phyloP scores from a whole-genome alignment of 2,888 invertebrate species.

The Achlya flavicornis region DNA sequence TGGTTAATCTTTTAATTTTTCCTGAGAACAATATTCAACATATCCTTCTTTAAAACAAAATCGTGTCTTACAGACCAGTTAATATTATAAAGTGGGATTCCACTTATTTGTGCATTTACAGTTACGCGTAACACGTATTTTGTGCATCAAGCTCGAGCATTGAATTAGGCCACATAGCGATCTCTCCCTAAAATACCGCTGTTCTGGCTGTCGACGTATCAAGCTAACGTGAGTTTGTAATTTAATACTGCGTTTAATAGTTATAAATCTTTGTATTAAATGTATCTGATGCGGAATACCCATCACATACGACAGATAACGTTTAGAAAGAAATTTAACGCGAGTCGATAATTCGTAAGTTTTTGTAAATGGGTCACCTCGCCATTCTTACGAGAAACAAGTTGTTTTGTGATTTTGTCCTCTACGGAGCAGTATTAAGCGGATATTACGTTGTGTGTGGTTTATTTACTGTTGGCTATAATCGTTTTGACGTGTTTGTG shows the following conservation, averaged over 20 bases:
- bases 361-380: conserved; percentile 84
- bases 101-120: conserved; percentile 80
- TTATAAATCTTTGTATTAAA: conserved; percentile 36
- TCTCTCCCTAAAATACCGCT: conserved; percentile 85
- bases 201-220: conserved; percentile 84
- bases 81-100: conserved; percentile 36
- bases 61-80: conserved; percentile 18
- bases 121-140: conserved; percentile 84
- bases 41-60: conserved; percentile 30
- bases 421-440: conserved; percentile 37
- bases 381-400: conserved; percentile 76
- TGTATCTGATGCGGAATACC: conserved; percentile 42
- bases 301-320: conserved; percentile 55
- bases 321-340: conserved; percentile 65
- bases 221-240: conserved; percentile 77
- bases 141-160: conserved; percentile 83
- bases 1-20: conserved; percentile 69
- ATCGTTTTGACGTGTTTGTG: conserved; percentile 50
- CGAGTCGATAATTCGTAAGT: conserved; percentile 80
- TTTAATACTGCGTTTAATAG: conserved; percentile 41
- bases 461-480: conserved; percentile 29
- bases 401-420: conserved; percentile 61
- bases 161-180: conserved; percentile 85
- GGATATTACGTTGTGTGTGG: conserved; percentile 31
- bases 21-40: conserved; percentile 41